phyloP scores from a whole-genome alignment of 2,888 invertebrate genomes.

The Microchrysa polita region DNA sequence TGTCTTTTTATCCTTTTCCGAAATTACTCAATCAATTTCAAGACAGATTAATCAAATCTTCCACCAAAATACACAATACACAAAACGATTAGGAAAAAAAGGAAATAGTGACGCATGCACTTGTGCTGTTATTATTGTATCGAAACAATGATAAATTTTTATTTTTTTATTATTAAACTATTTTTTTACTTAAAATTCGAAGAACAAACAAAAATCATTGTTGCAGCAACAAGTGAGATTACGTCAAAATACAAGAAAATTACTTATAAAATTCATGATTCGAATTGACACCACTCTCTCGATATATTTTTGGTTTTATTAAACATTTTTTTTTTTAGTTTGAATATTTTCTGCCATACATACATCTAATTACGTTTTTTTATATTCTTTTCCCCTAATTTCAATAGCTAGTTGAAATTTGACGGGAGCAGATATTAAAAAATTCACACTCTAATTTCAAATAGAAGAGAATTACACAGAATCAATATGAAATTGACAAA shows the following conservation, averaged over 20 bases:
- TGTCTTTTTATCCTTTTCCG: no score
- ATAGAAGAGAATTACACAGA: constrained; percentile 3
- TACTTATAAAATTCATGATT: background rate
- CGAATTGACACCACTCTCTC: no score
- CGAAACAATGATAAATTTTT: constrained; percentile 25
- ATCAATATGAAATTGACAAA: no score
- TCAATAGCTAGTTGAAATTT: constrained; percentile 45
- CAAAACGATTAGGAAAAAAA: background rate
- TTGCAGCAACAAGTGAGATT: constrained; percentile 26
- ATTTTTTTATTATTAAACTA: no score
- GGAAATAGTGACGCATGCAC: constrained; percentile 33
- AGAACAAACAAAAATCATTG: constrained; percentile 21
- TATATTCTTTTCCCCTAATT: constrained; percentile 42
- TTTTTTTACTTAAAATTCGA: no score
- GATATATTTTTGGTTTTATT: background rate
- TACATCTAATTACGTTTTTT: no score
- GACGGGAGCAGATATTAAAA: constrained; percentile 40
- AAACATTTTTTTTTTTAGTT: constrained; percentile 6
- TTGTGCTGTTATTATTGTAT: constrained; percentile 24
- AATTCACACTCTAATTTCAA: constrained; percentile 42
- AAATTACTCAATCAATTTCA: no score
- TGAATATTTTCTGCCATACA: no score
- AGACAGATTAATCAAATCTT: no score
- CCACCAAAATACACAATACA: no score
- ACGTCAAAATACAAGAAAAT: constrained; percentile 18